Base-by-base conservation (phyloP, 2,113 vertebrate species). In the Pseudorhombus dupliciocellatus region DNA sequence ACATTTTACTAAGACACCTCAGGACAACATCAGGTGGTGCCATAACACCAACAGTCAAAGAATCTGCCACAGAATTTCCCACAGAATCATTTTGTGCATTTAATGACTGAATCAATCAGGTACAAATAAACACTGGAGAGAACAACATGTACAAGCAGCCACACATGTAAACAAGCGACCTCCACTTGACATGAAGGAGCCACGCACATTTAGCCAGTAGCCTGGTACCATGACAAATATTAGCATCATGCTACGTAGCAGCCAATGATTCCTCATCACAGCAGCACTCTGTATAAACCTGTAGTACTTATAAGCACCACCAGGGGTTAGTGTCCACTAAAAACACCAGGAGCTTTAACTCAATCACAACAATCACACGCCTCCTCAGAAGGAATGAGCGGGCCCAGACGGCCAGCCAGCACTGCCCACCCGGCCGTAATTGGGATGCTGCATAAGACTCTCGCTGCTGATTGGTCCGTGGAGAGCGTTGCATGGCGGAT, bases 351-450 rank as follows among this genome's bases (percentile, higher is more conserved):
- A n/a, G n/a, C n/a, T n/a, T n/a, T n/a, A n/a, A n/a, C n/a, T n/a
- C n/a, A n/a, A 28, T 55, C 16, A 25, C 15, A 18, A 52, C 42
- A 83, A 73, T 74, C 48, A 76, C 12, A 26, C 52, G 14, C 9
- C 14, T 60, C 65, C 26, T 94, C 88, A 96, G 81, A 96, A 95
- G 0, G 95, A 94, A 53, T 95, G 95, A 1, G 95, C 90, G 71
- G 93, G 86, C 72, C 93, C 93, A 2, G 94, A 62, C 0, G 94
- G 88, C 97, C 97, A 98, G 0, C 80, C 84, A 0, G 94, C 92
- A 0, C 69, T 76, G 0, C 94, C 89, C 9, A 93, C 89, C 83
- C 94, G 93, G 54, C 88, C 69, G 18, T 95, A 92, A 54, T 83
- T 54, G 1, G 91, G 60, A 8, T 87, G 88, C 67, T 96, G 95